Base-by-base conservation (phyloP, 2,797 vertebrate species). In the Myoxocephalus aenaeus region DNA sequence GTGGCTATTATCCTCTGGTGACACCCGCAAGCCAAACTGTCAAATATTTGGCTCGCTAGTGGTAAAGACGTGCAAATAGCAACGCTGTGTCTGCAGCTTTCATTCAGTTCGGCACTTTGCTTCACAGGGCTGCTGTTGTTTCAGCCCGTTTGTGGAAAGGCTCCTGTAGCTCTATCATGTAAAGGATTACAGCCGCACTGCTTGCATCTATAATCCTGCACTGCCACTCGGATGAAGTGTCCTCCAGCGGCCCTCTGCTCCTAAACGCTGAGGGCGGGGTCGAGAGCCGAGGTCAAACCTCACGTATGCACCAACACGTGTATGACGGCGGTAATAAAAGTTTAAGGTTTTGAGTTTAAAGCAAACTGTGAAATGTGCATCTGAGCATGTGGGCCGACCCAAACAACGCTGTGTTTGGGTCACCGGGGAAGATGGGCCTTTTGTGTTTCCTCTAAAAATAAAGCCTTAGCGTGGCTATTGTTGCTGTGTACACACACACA, bases 361-460 rank as follows among this genome's bases (percentile, higher is more conserved):
- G 29, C 29, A 13, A 69, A 46, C 63, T 65, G 14, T 50, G 40
- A 18, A 15, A 20, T 53, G 56, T 61, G 3, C 20, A 5, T 61
- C 14, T 75, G 22, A 59, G 44, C 18, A 7, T 61, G 42, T 44
- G 20, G 22, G 51, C 75, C 59, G 32, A 44, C 50, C 32, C 72
- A 80, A 87, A 87, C 82, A 84, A 72, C 70, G 62, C 70, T 84
- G 85, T 81, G 82, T 90, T 84, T 89, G 63, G 63, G 73, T 73
- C 58, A 6, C 70, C 84, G 86, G 66, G 75, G 75, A 87, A 87
- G 66, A 86, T 73, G 63, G 57, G 67, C 75, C 75, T 87, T 90
- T 93, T 91, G 87, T 93, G 85, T 91, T 90, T 90, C 86, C 67
- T 92, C 83, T 89, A 90, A 89, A 92, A 92, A 89, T 92, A 89